phyloP scores from a whole-genome alignment of 2,113 vertebrate species.

The Campylomormyrus numenius region DNA sequence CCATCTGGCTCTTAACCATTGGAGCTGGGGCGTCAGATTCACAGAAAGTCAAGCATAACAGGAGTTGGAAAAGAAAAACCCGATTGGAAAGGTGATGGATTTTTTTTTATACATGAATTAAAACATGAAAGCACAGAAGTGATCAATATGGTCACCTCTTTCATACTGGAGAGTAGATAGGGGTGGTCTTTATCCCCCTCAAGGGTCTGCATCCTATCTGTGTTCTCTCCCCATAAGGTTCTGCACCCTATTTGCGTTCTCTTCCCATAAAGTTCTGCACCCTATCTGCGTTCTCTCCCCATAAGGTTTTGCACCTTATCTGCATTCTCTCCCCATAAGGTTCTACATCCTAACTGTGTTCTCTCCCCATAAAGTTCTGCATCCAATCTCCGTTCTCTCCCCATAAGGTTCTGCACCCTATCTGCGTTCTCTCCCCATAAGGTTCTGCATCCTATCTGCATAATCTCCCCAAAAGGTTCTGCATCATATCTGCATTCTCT shows the following conservation, averaged over 20 bases:
- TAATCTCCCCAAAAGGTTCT: background rate
- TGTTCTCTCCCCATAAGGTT: background rate
- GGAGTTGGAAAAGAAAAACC: background rate
- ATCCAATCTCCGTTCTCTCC: background rate
- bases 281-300: background rate
- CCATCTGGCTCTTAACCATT: background rate
- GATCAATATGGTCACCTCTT: background rate
- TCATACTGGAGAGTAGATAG: background rate
- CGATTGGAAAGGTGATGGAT: background rate
- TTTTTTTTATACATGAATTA: background rate
- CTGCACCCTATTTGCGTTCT: background rate
- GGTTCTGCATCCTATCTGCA: background rate
- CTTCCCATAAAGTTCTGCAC: background rate
- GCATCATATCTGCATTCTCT: background rate
- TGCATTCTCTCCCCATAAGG: background rate
- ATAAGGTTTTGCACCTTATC: background rate
- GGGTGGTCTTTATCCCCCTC: background rate
- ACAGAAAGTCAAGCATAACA: background rate
- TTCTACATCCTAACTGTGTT: background rate
- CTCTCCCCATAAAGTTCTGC: background rate
- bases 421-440: background rate
- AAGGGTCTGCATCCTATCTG: background rate
- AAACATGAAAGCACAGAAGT: background rate
- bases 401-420: background rate
- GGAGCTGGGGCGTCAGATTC: background rate